These are phyloP conservation scores for Helicolenus hilgendorfi DNA, from an alignment of 2,797 vertebrate species.

Conservation along the genomic window DNA sequence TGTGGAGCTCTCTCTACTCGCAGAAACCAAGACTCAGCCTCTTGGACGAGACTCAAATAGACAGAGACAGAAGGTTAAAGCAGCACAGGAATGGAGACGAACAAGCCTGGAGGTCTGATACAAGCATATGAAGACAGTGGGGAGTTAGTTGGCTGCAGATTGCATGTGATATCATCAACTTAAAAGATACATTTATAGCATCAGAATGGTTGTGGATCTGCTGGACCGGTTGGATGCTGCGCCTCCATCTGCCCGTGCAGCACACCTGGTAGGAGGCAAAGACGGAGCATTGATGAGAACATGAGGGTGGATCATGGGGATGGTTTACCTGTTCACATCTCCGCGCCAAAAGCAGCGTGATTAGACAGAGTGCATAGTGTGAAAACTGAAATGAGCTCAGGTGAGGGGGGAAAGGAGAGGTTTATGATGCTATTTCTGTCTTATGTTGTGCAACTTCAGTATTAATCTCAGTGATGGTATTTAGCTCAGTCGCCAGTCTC, in stretches of 20 bases:
- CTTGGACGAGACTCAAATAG: conserved; percentile 52
- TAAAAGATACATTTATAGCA: conserved; percentile 62
- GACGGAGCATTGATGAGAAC: conserved; percentile 25
- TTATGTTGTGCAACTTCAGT: not conserved
- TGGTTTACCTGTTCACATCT: conserved; percentile 55
- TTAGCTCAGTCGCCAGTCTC: too few relatives aligned
- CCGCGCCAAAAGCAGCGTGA: conserved; percentile 28
- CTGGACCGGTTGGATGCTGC: conserved; percentile 46
- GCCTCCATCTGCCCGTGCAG: conserved; percentile 79
- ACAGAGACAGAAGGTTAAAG: conserved; percentile 66
- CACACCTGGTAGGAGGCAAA: conserved; percentile 72
- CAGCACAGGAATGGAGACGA: conserved; percentile 31
- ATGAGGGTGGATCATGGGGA: conserved; percentile 16
- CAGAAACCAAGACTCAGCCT: conserved; percentile 32
- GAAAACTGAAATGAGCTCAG: conserved; percentile 38
- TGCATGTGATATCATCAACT: not conserved
- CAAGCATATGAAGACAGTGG: conserved; percentile 7
- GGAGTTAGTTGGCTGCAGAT: conserved; percentile 25
- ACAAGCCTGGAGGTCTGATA: conserved; percentile 49
- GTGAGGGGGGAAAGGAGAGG: conserved; percentile 1
- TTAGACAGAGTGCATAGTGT: not conserved
- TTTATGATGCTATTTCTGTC: not conserved
- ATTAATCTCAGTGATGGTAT: not conserved
- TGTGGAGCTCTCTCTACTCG: not conserved
- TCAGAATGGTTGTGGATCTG: not conserved